Evolutionary conservation across 2,888 invertebrate species (phyloP).

Genomic region (Apodemia duryi): DNA sequence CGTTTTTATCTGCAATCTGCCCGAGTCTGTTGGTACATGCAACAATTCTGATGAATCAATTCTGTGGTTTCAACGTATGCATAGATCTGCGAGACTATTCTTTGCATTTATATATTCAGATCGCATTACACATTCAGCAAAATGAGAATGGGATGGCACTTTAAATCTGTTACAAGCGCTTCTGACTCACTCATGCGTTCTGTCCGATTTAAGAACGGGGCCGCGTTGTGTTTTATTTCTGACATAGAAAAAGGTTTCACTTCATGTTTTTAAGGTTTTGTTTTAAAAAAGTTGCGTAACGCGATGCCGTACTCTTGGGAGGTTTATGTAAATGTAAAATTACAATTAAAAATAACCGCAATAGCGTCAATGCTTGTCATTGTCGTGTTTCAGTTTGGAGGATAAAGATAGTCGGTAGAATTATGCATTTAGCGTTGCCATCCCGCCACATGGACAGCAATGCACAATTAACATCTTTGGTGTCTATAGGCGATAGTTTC

Average conservation of each 20-base stretch:
- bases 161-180: conserved; percentile 24
- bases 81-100: conserved; percentile 6
- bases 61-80: conserved; percentile 12
- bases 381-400: too few species aligned
- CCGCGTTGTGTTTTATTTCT: conserved; percentile 20
- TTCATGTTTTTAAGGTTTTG: conserved; percentile 11
- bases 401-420: too few species aligned
- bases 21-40: neutral
- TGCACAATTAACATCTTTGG: too few species aligned
- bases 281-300: neutral
- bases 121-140: conserved; percentile 23
- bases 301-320: neutral
- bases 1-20: neutral
- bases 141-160: conserved; percentile 23
- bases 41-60: conserved; percentile 16
- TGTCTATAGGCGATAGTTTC: too few species aligned
- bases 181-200: conserved; percentile 18
- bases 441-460: too few species aligned
- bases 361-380: too few species aligned
- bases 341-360: too few species aligned
- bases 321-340: too few species aligned
- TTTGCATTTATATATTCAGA: conserved; percentile 22
- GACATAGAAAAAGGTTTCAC: conserved; percentile 13
- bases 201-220: conserved; percentile 24
- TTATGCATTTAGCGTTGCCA: too few species aligned